Conservation (phyloP, 2,888 invertebrate species). For the Lithophane socia region DNA sequence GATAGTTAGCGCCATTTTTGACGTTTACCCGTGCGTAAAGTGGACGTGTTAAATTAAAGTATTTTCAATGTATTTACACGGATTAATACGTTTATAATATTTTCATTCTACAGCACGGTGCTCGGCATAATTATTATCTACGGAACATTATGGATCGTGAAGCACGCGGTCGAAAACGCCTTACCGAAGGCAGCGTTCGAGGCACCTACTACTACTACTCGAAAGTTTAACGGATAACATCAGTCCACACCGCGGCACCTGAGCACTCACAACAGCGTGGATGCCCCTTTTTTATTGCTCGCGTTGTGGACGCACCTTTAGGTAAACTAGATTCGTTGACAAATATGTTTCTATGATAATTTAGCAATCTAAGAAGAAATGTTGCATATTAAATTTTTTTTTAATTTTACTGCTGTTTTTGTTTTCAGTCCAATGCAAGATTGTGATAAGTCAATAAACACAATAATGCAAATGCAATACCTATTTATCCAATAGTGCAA, state of each 20-base stretch:
- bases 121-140: conserved; percentile 46
- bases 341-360: conserved; percentile 1
- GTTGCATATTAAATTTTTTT: conserved; percentile 16
- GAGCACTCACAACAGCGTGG: neutral
- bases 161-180: conserved; percentile 16
- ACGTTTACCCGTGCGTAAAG: too few relatives aligned
- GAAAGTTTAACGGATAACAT: neutral
- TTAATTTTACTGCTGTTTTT: neutral
- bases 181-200: neutral
- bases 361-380: conserved; percentile 2
- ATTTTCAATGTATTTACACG: too few relatives aligned
- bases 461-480: neutral
- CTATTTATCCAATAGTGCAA: neutral
- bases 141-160: conserved; percentile 46
- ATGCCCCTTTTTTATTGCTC: neutral
- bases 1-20: too few relatives aligned
- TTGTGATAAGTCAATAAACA: neutral
- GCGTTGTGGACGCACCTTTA: neutral
- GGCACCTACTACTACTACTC: neutral
- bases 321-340: neutral
- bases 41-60: too few relatives aligned
- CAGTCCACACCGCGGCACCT: neutral
- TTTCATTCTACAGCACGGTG: conserved; percentile 23
- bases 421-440: too few relatives aligned
- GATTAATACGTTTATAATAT: neutral